A percentile compares a stretch with the other conserved stretches of the same genome.
phyloP scores from a whole-genome alignment of 1,140 invertebrate species.

The Tyrophagus putrescentiae region DNA sequence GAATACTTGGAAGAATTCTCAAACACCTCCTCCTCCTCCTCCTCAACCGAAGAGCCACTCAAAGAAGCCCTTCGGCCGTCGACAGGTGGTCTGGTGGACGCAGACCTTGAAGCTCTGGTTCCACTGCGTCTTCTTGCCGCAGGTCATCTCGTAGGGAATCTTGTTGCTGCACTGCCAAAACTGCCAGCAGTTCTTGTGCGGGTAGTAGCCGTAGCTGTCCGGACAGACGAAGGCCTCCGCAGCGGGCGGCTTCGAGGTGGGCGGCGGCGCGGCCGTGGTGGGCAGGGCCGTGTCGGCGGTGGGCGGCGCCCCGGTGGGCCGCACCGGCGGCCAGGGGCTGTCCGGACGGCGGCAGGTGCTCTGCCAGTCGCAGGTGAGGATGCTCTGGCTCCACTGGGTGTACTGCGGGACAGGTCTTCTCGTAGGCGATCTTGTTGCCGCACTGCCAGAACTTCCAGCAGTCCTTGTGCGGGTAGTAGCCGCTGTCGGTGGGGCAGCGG shows the following conservation, averaged over 20 bases:
- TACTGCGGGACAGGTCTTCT: conserved; percentile 24
- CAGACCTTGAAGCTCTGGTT: background rate
- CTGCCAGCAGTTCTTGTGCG: conserved; percentile 1
- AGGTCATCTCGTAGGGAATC: background rate
- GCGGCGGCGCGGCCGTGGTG: too few relatives aligned
- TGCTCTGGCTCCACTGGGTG: conserved; percentile 25
- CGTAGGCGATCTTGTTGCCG: conserved; percentile 18
- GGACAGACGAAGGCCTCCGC: background rate
- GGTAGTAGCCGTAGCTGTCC: background rate
- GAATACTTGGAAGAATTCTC: too few relatives aligned
- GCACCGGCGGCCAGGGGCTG: too few relatives aligned
- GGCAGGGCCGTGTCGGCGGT: too few relatives aligned
- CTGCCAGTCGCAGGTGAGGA: conserved; percentile 25
- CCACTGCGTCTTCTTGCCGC: background rate
- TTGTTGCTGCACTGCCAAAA: background rate
- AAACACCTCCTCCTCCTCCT: too few relatives aligned
- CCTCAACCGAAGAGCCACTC: too few relatives aligned
- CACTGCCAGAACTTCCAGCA: conserved; percentile 17
- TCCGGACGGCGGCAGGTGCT: background rate
- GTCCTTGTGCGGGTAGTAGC: conserved; percentile 14
- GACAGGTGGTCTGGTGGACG: background rate
- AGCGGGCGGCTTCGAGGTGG: background rate
- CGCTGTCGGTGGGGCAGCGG: background rate
- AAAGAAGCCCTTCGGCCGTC: too few relatives aligned
- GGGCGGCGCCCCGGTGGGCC: too few relatives aligned